Conservation (phyloP, 2,113 vertebrate species). For the Paratilapia polleni region DNA sequence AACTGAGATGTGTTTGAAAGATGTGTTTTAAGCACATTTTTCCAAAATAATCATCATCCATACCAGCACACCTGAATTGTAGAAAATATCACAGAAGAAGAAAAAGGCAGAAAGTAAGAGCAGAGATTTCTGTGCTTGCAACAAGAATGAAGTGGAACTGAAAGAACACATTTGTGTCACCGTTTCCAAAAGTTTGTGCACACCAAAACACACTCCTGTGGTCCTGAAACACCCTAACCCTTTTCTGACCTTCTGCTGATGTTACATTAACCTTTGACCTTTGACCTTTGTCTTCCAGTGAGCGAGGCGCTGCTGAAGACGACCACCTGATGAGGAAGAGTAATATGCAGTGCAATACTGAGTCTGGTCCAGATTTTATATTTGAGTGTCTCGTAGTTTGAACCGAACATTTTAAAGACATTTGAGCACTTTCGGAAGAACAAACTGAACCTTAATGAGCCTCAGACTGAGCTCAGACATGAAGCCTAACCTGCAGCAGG, state of each 20-base stretch:
- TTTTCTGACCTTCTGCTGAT: background rate
- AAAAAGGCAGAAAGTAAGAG: too few relatives aligned
- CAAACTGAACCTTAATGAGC: background rate
- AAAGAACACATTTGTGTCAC: background rate
- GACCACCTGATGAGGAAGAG: background rate
- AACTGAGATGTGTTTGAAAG: background rate
- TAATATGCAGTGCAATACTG: background rate
- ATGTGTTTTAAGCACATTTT: background rate
- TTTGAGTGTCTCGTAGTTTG: background rate
- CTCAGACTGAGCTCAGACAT: background rate
- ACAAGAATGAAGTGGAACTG: background rate
- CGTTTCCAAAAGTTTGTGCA: background rate
- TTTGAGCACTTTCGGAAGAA: background rate
- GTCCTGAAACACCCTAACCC: background rate
- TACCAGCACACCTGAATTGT: background rate
- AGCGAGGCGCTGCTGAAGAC: background rate
- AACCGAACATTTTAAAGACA: background rate
- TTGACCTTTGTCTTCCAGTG: conserved; percentile 28
- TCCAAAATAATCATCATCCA: background rate
- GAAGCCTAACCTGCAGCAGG: background rate
- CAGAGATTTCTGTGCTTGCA: background rate
- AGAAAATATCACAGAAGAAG: background rate
- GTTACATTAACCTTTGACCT: background rate
- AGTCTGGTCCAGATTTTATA: too few relatives aligned
- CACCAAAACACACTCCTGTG: too few relatives aligned